Evolutionary conservation across 2,797 vertebrate genomes (phyloP).

Genomic region (Cyclopterus lumpus): DNA sequence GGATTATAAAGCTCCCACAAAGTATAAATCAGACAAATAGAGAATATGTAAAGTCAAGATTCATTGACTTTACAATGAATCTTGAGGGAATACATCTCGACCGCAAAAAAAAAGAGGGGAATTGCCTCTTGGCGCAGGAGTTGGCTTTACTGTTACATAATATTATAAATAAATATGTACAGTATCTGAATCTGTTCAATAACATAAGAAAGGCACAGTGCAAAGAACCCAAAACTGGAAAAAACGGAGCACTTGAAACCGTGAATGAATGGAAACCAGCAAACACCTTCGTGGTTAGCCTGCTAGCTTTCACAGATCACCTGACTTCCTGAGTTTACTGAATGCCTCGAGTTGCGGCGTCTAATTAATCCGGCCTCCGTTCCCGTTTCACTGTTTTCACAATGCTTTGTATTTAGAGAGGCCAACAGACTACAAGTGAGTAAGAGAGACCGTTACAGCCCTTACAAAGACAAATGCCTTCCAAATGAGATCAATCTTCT

Average conservation of each 20-base stretch:
- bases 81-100: neutral
- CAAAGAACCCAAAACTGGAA: constrained; percentile 44
- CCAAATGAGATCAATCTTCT: neutral
- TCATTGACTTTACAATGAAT: too few relatives aligned
- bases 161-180: constrained; percentile 56
- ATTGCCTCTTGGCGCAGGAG: constrained; percentile 10
- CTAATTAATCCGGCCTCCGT: constrained; percentile 8
- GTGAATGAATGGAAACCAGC: constrained; percentile 19
- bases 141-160: constrained; percentile 7
- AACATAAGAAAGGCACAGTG: constrained; percentile 52
- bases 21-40: neutral
- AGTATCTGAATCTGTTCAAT: constrained; percentile 12
- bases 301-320: constrained; percentile 28
- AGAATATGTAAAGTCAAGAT: neutral
- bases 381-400: neutral
- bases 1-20: constrained; percentile 15
- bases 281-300: constrained; percentile 32
- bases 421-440: neutral
- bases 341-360: constrained; percentile 8
- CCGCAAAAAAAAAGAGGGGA: constrained; percentile 5
- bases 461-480: constrained; percentile 15
- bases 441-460: neutral
- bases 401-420: constrained; percentile 4
- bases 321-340: constrained; percentile 67
- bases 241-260: constrained; percentile 27